Evolutionary conservation across 2,888 invertebrate species (phyloP), one percentile per base, ranked within the genome.

Genomic region (Matsumyia berberina): DNA sequence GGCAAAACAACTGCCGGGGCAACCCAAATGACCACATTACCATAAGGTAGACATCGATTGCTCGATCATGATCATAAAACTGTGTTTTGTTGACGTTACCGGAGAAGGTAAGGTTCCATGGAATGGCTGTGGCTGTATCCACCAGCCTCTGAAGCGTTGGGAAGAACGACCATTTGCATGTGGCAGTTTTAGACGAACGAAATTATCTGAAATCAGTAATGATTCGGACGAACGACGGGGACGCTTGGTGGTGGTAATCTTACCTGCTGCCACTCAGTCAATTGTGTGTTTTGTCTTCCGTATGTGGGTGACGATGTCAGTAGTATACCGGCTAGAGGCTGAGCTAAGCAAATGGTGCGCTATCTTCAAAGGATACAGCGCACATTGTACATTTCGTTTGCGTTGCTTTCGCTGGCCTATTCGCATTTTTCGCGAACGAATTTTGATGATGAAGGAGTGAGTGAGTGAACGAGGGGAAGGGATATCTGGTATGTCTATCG

Each of bases 301-400:
- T 76, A 76, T 81, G 80, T 81, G 80, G 81, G 81, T 82, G 81
- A 82, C 70, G 81, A 72, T 82, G 81, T 77, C 70, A 81, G 77
- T 70, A 49, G 74, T 46, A 42, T 46, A 33, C 57, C 42, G 33
- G 44, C 24, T n/a, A n/a, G n/a, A n/a, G n/a, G 49, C 9, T 9
- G 17, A 6, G 5, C 19, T 7, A 37, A n/a, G 9, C 39, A 57
- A 53, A 51, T 24, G 29, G 69, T 12, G n/a, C 24, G 49, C 44
- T 53, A 0, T 69, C 62, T 62, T 81, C 76, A 81, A 81, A 81
- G 17, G 46, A 33, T 15, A 33, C 80, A 74, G 80, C 74, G 44
- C 7, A 35, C 33, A 39, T 37, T 49, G 31, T 49, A 51, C 33
- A 60, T 58, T 70, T 57, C 55, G 49, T 33, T 70, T 33, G 57